A percentile compares a stretch with the other conserved stretches of the same genome.
phyloP scores from a whole-genome alignment of 2,888 invertebrate species.

The Ptilodon capucinus region DNA sequence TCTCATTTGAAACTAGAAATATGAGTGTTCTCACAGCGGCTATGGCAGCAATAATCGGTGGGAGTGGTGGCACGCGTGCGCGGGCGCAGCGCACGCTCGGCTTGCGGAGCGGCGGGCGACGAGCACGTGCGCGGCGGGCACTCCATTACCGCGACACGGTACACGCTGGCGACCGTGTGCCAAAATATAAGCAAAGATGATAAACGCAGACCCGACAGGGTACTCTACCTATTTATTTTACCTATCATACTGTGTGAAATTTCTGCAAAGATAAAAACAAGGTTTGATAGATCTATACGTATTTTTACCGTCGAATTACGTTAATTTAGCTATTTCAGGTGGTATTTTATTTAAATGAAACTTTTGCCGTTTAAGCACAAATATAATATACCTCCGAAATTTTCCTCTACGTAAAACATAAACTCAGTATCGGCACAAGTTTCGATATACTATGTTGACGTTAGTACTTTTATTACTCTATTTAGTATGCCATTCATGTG shows the following conservation, averaged over 20 bases:
- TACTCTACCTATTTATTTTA: background rate
- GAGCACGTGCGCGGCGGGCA: conserved; percentile 49
- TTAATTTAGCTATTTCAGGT: too few species aligned
- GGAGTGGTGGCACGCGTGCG: conserved; percentile 61
- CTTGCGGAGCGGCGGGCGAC: conserved; percentile 40
- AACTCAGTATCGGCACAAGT: too few species aligned
- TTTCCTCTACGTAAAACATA: too few species aligned
- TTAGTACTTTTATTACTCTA: too few species aligned
- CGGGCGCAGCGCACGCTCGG: conserved; percentile 41
- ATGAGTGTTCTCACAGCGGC: conserved; percentile 58
- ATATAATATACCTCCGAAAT: too few species aligned
- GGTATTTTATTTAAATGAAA: too few species aligned
- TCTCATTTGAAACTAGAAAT: conserved; percentile 13
- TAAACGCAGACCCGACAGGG: conserved; percentile 11
- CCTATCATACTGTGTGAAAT: background rate
- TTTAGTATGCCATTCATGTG: too few species aligned
- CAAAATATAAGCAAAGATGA: conserved; percentile 49
- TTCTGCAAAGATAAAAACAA: too few species aligned
- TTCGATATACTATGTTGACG: too few species aligned
- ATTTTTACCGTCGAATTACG: too few species aligned
- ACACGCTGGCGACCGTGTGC: conserved; percentile 43
- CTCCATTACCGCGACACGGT: conserved; percentile 74
- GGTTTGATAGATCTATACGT: too few species aligned
- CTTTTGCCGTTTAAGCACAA: too few species aligned
- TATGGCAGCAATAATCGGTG: conserved; percentile 72